Conservation (phyloP, 2,888 invertebrate species). For the Macrosoma leucophasiata region DNA sequence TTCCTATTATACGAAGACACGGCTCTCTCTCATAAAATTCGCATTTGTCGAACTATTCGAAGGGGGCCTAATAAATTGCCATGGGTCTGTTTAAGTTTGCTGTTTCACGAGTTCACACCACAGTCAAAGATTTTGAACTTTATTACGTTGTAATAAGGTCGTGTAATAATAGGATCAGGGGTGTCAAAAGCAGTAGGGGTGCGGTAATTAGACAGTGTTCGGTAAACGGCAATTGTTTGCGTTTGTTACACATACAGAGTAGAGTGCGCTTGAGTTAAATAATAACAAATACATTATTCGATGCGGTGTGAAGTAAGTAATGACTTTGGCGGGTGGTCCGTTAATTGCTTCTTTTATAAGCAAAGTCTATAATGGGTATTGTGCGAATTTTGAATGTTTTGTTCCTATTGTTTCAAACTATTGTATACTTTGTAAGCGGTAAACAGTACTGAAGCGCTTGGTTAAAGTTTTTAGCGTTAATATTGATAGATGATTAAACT, state of each 20-base stretch:
- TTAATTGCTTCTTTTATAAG: constrained; percentile 46
- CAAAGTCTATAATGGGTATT: constrained; percentile 14
- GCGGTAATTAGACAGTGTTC: constrained; percentile 56
- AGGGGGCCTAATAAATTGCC: constrained; percentile 27
- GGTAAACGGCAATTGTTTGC: constrained; percentile 51
- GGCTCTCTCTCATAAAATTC: constrained; percentile 22
- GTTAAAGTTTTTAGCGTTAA: too few relatives aligned
- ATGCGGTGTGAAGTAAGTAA: constrained; percentile 40
- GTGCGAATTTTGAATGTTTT: too few relatives aligned
- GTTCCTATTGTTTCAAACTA: too few relatives aligned
- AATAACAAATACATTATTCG: constrained; percentile 61
- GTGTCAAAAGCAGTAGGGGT: constrained; percentile 45
- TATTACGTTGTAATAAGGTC: constrained; percentile 26
- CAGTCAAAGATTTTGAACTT: constrained; percentile 15
- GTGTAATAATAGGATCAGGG: constrained; percentile 29
- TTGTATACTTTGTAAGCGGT: too few relatives aligned
- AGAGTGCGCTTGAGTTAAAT: constrained; percentile 50
- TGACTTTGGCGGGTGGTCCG: constrained; percentile 44
- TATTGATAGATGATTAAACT: too few relatives aligned
- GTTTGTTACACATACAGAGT: constrained; percentile 38
- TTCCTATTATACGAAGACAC: constrained; percentile 33
- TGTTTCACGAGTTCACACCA: constrained; percentile 12
- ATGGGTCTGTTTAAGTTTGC: constrained; percentile 40
- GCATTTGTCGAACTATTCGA: constrained; percentile 19
- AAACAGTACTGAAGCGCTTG: too few relatives aligned